Evolutionary conservation across 2,797 vertebrate species (phyloP), one percentile per base, ranked within the genome.

Genomic region (Sebastes paucispinis): DNA sequence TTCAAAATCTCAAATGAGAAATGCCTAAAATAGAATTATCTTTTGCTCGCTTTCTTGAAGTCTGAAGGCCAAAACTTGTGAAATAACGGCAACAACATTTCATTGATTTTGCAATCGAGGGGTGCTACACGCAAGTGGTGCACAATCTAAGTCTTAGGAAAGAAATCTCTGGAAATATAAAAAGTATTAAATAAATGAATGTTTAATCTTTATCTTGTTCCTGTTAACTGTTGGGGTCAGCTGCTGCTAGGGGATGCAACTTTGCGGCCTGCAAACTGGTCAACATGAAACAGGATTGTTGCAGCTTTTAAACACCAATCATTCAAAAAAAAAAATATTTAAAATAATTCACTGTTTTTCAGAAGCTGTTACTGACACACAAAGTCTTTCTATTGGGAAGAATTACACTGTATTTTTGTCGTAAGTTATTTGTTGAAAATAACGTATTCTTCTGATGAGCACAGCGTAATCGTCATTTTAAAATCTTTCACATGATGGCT

Each of bases 61-160:
- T 6, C 7, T 29, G 81, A 80, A 70, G 67, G 64, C 76, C 10
- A 54, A 73, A 77, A 55, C 32, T 80, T 91, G 14, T 79, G 79
- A 72, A 89, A 87, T 70, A 78, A 62, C 58, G 9, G 3, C 2
- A 6, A 14, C 4, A 18, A 47, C n/a, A 5, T 13, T 18, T 43
- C 3, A 24, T 36, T 64, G 76, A 68, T 91, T 90, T 87, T 73
- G 82, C 75, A 89, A 80, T 60, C 14, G 20, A 77, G 18, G 13
- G 31, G 14, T 31, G 59, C 39, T 50, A 11, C 34, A 18, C 3
- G 3, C 24, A 62, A 58, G 11, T 3, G 7, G 24, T 9, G 29
- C 43, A 34, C 14, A 68, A 47, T 70, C 22, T 16, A 24, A 50
- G 13, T 32, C 1, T 52, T 10, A 3, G 29, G 7, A 5, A 62